Evolutionary conservation across 2,888 invertebrate genomes (phyloP).

Genomic region (Pterobdella sp.): DNA sequence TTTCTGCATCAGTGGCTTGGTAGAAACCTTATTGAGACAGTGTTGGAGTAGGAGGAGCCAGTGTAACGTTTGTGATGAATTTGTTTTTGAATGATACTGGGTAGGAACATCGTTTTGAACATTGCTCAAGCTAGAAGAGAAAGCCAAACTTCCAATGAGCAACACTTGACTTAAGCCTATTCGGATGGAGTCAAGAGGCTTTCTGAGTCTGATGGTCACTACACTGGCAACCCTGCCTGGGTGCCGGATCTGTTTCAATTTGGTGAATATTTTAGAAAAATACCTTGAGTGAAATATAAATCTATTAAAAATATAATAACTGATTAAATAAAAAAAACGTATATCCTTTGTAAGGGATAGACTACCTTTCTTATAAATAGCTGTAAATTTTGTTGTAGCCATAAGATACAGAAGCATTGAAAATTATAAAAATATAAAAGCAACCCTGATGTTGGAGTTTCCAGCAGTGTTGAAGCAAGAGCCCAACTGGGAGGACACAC

Average conservation of each 20-base stretch:
- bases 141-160: slow-evolving; percentile 75
- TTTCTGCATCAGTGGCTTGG: slow-evolving; percentile 37
- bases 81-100: not conserved
- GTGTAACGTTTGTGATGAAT: slow-evolving; percentile 59
- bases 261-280: too few relatives aligned
- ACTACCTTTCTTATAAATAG: too few relatives aligned
- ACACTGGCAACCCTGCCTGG: slow-evolving; percentile 65
- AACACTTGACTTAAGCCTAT: slow-evolving; percentile 80
- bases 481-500: not conserved
- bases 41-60: slow-evolving; percentile 76
- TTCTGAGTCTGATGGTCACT: slow-evolving; percentile 69
- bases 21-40: slow-evolving; percentile 59
- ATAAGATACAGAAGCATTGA: too few relatives aligned
- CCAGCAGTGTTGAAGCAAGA: slow-evolving; percentile 6
- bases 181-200: slow-evolving; percentile 79
- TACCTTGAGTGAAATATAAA: too few relatives aligned
- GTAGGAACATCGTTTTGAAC: not conserved
- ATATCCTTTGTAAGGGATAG: too few relatives aligned
- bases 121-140: slow-evolving; percentile 52
- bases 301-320: too few relatives aligned
- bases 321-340: too few relatives aligned
- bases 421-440: too few relatives aligned
- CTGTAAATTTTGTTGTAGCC: too few relatives aligned
- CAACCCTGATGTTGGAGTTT: not conserved
- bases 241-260: not conserved